Conservation (phyloP, 2,888 invertebrate genomes). For the Zhuqinia jingwanae region DNA sequence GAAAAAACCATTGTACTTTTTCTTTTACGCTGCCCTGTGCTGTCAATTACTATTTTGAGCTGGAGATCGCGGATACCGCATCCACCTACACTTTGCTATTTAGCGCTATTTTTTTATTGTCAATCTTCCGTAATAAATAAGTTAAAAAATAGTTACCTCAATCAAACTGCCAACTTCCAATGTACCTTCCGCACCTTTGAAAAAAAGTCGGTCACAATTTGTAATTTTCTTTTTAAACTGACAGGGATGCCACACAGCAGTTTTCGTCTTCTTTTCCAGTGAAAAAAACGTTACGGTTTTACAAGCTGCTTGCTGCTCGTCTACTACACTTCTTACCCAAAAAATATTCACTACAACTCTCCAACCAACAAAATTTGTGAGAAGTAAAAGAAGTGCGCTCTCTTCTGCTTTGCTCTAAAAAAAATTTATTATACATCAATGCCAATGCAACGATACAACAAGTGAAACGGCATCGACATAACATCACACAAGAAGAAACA, state of each 20-base stretch:
- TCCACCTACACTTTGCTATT: neutral
- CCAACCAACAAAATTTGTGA: neutral
- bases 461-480: constrained; percentile 3
- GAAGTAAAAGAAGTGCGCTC: too few species aligned
- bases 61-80: too few species aligned
- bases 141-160: neutral
- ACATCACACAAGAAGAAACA: too few species aligned
- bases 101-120: neutral
- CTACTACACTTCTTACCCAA: neutral
- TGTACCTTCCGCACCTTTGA: neutral
- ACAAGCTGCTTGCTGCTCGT: neutral
- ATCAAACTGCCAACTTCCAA: neutral
- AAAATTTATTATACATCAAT: too few species aligned
- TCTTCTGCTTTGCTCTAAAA: too few species aligned
- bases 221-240: neutral
- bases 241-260: neutral
- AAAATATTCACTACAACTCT: neutral
- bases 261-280: neutral
- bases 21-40: too few species aligned
- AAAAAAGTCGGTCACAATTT: neutral
- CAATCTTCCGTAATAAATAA: neutral
- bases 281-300: constrained; percentile 1
- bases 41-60: neutral
- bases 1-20: too few species aligned
- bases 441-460: constrained; percentile 2